Percentiles rank a stretch among this genome's conserved stretches.
These are phyloP conservation scores for Phyllopteryx taeniolatus DNA, from an alignment of 2,113 vertebrate species.

Conservation along the genomic window DNA sequence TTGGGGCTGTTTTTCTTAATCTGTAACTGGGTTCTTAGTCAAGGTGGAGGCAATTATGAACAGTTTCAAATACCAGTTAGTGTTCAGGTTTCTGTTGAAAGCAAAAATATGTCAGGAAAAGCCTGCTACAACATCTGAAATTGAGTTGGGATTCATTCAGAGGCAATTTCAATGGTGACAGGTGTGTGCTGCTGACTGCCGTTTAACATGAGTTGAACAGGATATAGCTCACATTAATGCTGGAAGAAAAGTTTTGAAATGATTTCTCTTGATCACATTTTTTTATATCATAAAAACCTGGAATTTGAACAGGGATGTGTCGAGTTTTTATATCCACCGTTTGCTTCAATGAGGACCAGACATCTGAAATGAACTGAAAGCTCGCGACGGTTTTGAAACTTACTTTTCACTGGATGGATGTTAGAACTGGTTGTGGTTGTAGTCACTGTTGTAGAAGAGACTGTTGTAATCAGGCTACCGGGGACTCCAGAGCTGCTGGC, in stretches of 20 bases:
- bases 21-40: background rate
- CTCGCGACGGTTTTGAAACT: constrained; percentile 6
- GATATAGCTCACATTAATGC: background rate
- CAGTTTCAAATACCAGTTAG: background rate
- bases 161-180: too few species aligned
- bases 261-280: background rate
- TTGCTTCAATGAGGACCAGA: background rate
- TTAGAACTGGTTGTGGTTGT: constrained; percentile 17
- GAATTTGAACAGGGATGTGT: background rate
- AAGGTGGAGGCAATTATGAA: background rate
- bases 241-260: background rate
- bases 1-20: too few species aligned
- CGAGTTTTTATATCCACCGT: background rate
- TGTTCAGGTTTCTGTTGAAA: too few species aligned
- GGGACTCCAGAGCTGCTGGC: constrained; percentile 18
- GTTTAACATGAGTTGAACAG: too few species aligned
- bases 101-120: too few species aligned
- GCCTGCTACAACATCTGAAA: too few species aligned
- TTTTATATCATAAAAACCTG: background rate
- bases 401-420: constrained; percentile 64
- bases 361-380: background rate
- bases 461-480: constrained; percentile 16
- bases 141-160: too few species aligned
- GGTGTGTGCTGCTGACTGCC: too few species aligned
- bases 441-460: constrained; percentile 8